These are phyloP conservation scores for Oophaga pumilio DNA, from an alignment of 2,113 vertebrate genomes.

Conservation along the genomic window DNA sequence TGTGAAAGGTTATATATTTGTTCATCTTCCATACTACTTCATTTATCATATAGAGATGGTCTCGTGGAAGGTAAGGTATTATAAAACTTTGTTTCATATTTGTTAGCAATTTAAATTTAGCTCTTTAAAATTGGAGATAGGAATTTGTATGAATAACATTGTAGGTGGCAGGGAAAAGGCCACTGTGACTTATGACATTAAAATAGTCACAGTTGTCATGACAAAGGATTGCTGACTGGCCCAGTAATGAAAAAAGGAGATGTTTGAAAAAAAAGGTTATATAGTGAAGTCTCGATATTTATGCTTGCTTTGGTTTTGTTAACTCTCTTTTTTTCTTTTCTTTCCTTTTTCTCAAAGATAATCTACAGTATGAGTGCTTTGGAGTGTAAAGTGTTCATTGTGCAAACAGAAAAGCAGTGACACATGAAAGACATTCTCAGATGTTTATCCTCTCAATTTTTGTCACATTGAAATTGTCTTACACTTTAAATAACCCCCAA, in stretches of 20 bases:
- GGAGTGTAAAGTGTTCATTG: constrained; percentile 1
- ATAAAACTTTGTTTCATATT: constrained; percentile 3
- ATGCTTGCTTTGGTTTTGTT: background rate
- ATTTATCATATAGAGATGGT: constrained; percentile 50
- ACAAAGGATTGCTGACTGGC: background rate
- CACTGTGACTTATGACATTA: background rate
- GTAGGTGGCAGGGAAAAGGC: background rate
- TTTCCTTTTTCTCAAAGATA: background rate
- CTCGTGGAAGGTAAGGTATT: background rate
- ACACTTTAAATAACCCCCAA: too few species aligned
- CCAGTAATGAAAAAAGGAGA: background rate
- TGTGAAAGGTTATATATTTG: constrained; percentile 54
- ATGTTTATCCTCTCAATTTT: background rate
- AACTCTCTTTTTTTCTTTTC: background rate
- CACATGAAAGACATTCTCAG: constrained; percentile 12
- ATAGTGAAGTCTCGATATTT: background rate
- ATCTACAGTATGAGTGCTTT: background rate
- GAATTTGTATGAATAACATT: background rate
- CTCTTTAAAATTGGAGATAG: background rate
- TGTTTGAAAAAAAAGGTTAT: background rate
- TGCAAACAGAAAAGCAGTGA: background rate
- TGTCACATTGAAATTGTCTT: background rate
- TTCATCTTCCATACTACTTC: constrained; percentile 47
- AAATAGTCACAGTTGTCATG: background rate
- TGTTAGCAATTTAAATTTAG: background rate